Conservation (phyloP, 2,113 vertebrate genomes). For the Paramisgurnus dabryanus region DNA sequence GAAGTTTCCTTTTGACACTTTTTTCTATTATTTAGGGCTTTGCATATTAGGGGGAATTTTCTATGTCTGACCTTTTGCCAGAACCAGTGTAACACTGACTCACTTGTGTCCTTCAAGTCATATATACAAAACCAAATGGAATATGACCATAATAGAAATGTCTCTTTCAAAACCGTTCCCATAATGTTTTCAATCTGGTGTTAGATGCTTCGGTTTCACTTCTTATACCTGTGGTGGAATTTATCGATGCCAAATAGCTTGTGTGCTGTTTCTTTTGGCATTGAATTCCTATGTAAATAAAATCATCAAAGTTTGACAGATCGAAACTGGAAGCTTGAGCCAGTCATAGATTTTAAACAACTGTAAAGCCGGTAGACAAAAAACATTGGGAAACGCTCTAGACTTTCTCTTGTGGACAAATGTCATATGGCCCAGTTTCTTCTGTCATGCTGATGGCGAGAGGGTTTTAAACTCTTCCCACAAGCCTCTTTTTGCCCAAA, state of each 20-base stretch:
- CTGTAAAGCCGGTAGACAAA: slow-evolving; percentile 64
- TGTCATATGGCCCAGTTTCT: slow-evolving; percentile 29
- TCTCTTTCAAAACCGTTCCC: slow-evolving; percentile 23
- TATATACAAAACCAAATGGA: slow-evolving; percentile 34
- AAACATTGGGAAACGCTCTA: slow-evolving; percentile 37
- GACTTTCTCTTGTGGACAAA: slow-evolving; percentile 22
- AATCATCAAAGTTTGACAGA: slow-evolving; percentile 68
- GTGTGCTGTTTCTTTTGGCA: slow-evolving; percentile 69
- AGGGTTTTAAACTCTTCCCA: background rate
- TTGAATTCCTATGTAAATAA: slow-evolving; percentile 68
- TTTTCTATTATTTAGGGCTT: slow-evolving; percentile 28
- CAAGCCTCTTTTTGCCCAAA: slow-evolving; percentile 12
- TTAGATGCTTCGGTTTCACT: slow-evolving; percentile 30
- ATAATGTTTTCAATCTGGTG: slow-evolving; percentile 43
- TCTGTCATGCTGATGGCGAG: slow-evolving; percentile 18
- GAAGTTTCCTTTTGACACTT: slow-evolving; percentile 38
- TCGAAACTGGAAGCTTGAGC: slow-evolving; percentile 59
- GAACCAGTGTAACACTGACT: background rate
- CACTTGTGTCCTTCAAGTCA: slow-evolving; percentile 36
- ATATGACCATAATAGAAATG: slow-evolving; percentile 31
- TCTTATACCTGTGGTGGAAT: slow-evolving; percentile 48
- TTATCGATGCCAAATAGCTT: slow-evolving; percentile 53
- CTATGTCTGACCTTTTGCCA: too few species aligned
- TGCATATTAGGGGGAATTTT: background rate
- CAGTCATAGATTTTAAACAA: slow-evolving; percentile 56